Evolutionary conservation across 2,113 vertebrate species (phyloP).

Genomic region (Cephalopholis sonnerati): DNA sequence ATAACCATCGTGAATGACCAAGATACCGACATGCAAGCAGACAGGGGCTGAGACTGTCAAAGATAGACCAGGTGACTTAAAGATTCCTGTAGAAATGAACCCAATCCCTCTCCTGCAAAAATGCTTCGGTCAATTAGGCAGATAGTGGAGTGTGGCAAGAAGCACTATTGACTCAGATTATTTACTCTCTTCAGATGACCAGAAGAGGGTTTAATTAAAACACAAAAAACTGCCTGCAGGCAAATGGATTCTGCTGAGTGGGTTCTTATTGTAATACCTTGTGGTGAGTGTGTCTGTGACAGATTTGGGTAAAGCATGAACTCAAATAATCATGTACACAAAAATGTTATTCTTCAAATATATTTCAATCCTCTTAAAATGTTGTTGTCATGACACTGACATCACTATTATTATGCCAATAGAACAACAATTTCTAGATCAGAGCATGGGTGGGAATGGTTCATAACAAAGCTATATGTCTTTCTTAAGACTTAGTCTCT

Average conservation of each 20-base stretch:
- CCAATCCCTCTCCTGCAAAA: conserved; percentile 4
- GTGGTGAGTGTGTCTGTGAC: not conserved
- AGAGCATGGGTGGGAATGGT: not conserved
- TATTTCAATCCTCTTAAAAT: not conserved
- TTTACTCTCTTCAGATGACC: conserved; percentile 62
- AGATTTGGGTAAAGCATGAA: not conserved
- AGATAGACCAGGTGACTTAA: not conserved
- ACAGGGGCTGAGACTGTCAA: not conserved
- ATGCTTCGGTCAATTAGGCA: conserved; percentile 42
- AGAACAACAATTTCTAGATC: not conserved
- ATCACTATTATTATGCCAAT: not conserved
- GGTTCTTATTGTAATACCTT: conserved; percentile 28
- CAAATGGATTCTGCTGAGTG: conserved; percentile 50
- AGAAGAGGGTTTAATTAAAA: conserved; percentile 72
- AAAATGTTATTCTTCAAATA: not conserved
- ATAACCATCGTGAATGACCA: not conserved
- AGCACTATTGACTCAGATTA: conserved; percentile 41
- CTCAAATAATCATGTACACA: not conserved
- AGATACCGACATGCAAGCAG: not conserved
- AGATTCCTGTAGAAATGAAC: conserved; percentile 19
- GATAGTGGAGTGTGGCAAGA: conserved; percentile 37
- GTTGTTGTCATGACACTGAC: not conserved
- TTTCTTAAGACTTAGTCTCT: not conserved
- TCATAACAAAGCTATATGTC: not conserved
- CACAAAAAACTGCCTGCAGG: conserved; percentile 48